Evolutionary conservation across 2,797 vertebrate species (phyloP), one percentile per base, ranked within the genome.

Genomic region (Lagodon rhomboides): DNA sequence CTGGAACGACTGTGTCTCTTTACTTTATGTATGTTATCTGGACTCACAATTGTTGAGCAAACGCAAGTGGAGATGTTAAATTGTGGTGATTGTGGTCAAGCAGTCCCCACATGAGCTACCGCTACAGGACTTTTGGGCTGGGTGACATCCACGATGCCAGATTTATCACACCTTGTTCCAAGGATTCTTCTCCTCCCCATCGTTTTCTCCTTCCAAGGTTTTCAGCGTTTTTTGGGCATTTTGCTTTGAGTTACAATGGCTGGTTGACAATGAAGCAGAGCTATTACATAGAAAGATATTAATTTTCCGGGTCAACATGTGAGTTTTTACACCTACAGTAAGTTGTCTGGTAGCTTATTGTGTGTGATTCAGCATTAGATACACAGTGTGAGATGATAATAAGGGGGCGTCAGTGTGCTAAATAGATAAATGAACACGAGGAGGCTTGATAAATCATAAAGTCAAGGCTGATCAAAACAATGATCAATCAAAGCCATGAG

Each of bases 401-500:
- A 80, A 80, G 56, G 61, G 79, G 84, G 79, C 70, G 79, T 88
- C 77, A 55, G 79, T 34, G 68, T 58, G 71, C 69, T 89, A 82
- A 90, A 54, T 80, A 87, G 83, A 89, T 81, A 79, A 87, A 89
- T 90, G 87, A 88, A 86, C 76, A 68, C 0, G 68, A 71, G 70
- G 69, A 87, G 79, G 64, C 43, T 82, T 87, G 83, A 91, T 91
- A 78, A 90, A 91, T 91, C 85, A 86, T 60, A 23, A 68, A 88
- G 90, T 91, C 90, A 64, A 62, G 55, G 72, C 66, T 68, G 83
- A 88, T 91, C 80, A 89, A 87, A 91, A 85, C 85, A 84, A 75
- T 84, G 77, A 91, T 93, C 89, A 85, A 90, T 93, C 92, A 92
- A 85, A 87, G 77, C 58, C 73, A 27, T 0, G 79, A 79, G 68